Evolutionary conservation across 1,140 invertebrate genomes (phyloP).

Genomic region (Pseudomyrmex gracilis): DNA sequence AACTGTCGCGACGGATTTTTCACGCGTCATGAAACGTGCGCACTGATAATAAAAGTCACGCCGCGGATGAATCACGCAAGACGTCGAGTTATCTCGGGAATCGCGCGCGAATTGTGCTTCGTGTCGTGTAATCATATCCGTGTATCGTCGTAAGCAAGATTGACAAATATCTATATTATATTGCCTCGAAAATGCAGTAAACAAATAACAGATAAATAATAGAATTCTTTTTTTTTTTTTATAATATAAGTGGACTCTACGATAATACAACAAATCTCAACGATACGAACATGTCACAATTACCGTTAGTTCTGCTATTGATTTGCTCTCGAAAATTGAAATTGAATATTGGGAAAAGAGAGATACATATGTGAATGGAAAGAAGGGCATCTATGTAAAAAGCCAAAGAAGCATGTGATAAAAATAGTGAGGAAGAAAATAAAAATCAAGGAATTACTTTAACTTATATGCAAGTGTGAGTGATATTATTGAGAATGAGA

Average conservation of each 20-base stretch:
- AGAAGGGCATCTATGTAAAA: background rate
- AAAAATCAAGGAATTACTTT: background rate
- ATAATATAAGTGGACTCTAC: no score
- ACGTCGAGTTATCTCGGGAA: constrained; percentile 12
- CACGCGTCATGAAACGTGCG: constrained; percentile 12
- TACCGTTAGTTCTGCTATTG: background rate
- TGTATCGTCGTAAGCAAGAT: background rate
- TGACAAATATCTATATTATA: no score
- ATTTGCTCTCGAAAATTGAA: background rate
- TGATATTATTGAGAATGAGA: background rate
- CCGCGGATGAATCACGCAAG: constrained; percentile 45
- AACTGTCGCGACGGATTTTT: background rate
- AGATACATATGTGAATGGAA: no score
- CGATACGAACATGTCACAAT: background rate
- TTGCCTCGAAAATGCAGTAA: no score
- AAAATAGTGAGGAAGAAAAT: background rate
- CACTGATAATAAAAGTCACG: constrained; percentile 31
- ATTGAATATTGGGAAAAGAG: background rate
- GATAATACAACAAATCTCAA: no score
- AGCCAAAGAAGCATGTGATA: background rate
- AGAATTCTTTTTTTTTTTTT: no score
- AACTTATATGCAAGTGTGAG: background rate
- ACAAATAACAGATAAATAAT: no score
- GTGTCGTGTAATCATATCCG: constrained; percentile 21
- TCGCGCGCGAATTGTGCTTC: background rate